Evolutionary conservation across 2,797 vertebrate species (phyloP).

Genomic region (Ceryle rudis): DNA sequence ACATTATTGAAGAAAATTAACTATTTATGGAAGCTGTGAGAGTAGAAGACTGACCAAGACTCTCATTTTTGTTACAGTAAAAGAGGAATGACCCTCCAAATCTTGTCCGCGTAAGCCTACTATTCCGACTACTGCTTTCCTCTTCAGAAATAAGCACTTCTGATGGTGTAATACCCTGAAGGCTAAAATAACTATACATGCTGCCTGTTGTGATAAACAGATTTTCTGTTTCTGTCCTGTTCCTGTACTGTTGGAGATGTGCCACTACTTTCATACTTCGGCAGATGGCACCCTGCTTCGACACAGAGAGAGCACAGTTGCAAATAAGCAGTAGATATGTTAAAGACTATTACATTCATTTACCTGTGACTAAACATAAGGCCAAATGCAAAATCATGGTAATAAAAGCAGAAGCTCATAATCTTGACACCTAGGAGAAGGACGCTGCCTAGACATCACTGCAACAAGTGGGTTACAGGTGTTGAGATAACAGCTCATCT

Average conservation of each 20-base stretch:
- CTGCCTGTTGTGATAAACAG: neutral
- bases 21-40: neutral
- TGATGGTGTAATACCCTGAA: neutral
- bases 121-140: neutral
- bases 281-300: neutral
- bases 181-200: neutral
- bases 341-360: neutral
- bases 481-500: neutral
- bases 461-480: neutral
- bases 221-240: neutral
- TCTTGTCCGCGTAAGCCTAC: neutral
- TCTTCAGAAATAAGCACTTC: neutral
- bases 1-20: neutral
- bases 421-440: neutral
- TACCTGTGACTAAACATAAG: neutral
- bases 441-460: neutral
- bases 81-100: neutral
- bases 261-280: neutral
- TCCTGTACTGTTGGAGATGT: neutral
- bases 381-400: neutral
- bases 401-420: neutral
- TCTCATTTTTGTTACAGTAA: neutral
- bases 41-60: neutral
- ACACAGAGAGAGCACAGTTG: neutral
- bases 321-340: neutral